These are phyloP conservation scores for Mercenaria mercenaria DNA, from an alignment of 1,140 invertebrate genomes.

Conservation along the genomic window DNA sequence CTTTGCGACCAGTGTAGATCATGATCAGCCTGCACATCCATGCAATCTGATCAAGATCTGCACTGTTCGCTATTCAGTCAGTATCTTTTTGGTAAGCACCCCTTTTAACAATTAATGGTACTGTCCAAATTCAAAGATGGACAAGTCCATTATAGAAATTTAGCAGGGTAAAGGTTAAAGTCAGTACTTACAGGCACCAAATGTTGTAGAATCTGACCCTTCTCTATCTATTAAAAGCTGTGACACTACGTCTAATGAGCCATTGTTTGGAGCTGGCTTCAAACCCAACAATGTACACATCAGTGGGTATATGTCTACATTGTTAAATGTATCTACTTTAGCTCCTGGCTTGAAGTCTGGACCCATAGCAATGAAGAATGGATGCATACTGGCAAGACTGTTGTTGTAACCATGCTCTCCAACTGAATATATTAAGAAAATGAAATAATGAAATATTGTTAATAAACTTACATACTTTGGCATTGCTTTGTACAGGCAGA, in stretches of 20 bases:
- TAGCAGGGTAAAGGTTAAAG: too few species aligned
- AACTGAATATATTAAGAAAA: constrained; percentile 53
- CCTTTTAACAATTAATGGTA: too few species aligned
- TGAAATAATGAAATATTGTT: too few species aligned
- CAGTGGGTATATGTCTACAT: constrained; percentile 90
- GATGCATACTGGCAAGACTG: constrained; percentile 87
- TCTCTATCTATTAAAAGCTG: constrained; percentile 55
- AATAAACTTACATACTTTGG: too few species aligned
- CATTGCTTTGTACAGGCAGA: too few species aligned
- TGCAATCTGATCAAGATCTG: too few species aligned
- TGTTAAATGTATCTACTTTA: constrained; percentile 87
- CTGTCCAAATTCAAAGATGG: too few species aligned
- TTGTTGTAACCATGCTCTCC: constrained; percentile 82
- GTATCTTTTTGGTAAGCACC: too few species aligned
- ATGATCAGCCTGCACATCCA: too few species aligned
- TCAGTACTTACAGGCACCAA: constrained; percentile 52
- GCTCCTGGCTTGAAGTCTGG: constrained; percentile 88
- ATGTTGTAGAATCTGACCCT: neutral
- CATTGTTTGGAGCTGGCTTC: constrained; percentile 81
- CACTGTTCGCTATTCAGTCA: too few species aligned
- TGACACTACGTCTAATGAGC: constrained; percentile 69
- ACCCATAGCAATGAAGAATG: constrained; percentile 90
- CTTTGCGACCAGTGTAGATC: too few species aligned
- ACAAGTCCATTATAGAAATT: too few species aligned
- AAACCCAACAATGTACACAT: constrained; percentile 88